phyloP scores from a whole-genome alignment of 2,888 invertebrate species.

The Colletes collaris region DNA sequence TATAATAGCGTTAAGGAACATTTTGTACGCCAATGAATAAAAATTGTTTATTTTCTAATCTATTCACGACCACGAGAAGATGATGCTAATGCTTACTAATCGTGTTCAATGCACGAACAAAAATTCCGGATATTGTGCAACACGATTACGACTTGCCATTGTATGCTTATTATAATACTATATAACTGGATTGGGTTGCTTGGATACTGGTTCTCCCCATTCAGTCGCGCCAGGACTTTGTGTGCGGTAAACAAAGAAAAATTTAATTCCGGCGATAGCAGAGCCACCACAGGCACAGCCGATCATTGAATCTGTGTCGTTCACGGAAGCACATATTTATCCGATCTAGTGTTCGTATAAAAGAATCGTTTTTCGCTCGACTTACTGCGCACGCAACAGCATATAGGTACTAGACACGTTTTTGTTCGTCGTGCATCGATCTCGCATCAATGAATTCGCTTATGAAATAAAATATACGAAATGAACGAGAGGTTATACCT shows the following conservation, averaged over 20 bases:
- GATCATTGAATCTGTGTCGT: slow-evolving; percentile 24
- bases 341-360: slow-evolving; percentile 19
- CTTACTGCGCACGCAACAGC: not conserved
- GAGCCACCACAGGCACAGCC: slow-evolving; percentile 49
- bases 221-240: slow-evolving; percentile 61
- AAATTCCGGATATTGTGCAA: slow-evolving; percentile 46
- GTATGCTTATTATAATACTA: slow-evolving; percentile 52
- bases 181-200: slow-evolving; percentile 38
- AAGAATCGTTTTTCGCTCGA: slow-evolving; percentile 29
- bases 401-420: not conserved
- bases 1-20: not conserved
- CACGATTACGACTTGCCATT: slow-evolving; percentile 39
- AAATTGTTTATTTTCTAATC: not conserved
- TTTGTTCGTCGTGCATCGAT: no score
- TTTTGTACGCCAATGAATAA: slow-evolving; percentile 25
- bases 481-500: not conserved
- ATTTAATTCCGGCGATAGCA: slow-evolving; percentile 67
- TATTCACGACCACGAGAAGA: slow-evolving; percentile 9
- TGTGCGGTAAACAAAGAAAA: slow-evolving; percentile 73
- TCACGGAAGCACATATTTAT: slow-evolving; percentile 28
- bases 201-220: slow-evolving; percentile 35
- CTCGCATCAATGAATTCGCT: no score
- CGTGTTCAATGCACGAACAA: slow-evolving; percentile 7
- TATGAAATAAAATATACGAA: no score
- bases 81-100: not conserved